Evolutionary conservation across 2,797 vertebrate genomes (phyloP).

Genomic region (Leptodactylus fallax): DNA sequence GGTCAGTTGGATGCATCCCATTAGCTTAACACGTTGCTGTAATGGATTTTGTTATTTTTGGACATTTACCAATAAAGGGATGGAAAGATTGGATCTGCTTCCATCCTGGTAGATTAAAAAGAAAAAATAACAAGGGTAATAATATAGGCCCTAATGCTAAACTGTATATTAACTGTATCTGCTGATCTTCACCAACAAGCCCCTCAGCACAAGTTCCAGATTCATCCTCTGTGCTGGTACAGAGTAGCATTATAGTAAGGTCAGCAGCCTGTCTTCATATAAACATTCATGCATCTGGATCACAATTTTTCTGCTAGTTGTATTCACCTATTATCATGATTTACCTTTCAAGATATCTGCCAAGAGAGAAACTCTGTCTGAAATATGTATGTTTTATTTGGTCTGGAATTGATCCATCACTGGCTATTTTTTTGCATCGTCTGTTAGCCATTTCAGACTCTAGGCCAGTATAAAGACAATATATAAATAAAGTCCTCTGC

Average conservation of each 20-base stretch:
- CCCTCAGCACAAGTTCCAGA: neutral
- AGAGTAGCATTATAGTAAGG: neutral
- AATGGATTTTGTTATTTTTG: conserved; percentile 19
- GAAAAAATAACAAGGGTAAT: neutral
- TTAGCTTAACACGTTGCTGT: neutral
- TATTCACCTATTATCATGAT: conserved; percentile 41
- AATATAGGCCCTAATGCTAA: neutral
- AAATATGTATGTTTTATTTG: conserved; percentile 49
- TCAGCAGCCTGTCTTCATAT: neutral
- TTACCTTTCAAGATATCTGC: conserved; percentile 40
- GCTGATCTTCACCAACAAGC: neutral
- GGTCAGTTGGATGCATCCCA: neutral
- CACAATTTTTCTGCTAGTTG: neutral
- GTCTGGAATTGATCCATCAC: conserved; percentile 49
- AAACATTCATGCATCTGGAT: neutral
- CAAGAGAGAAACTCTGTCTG: conserved; percentile 34
- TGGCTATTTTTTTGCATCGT: conserved; percentile 8
- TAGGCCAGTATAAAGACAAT: conserved; percentile 42
- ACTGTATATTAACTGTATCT: neutral
- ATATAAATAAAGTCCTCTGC: conserved; percentile 59
- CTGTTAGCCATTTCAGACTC: conserved; percentile 23
- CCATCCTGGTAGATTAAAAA: neutral
- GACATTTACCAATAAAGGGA: neutral
- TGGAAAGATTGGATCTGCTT: neutral
- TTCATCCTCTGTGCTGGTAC: neutral